Conservation (phyloP, 2,113 vertebrate species). For the Oryzias curvinotus region DNA sequence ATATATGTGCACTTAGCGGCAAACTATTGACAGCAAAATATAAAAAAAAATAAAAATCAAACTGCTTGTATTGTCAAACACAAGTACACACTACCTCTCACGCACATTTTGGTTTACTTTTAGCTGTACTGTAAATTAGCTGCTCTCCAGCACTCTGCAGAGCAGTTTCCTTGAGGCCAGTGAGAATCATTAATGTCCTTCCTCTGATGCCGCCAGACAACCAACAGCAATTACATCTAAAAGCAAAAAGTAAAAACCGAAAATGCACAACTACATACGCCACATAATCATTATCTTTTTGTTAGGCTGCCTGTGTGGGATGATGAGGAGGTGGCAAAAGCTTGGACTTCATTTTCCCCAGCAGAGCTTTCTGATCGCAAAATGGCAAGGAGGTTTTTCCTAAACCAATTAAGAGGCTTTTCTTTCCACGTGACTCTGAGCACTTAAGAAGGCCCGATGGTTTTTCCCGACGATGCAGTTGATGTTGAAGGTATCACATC, state of each 20-base stretch:
- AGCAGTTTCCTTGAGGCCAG: constrained; percentile 58
- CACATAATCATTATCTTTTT: constrained; percentile 71
- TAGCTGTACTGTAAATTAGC: constrained; percentile 57
- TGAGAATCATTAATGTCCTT: constrained; percentile 74
- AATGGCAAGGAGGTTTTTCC: constrained; percentile 72
- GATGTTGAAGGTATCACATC: constrained; percentile 11
- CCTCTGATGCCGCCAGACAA: constrained; percentile 69
- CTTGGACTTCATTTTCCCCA: constrained; percentile 65
- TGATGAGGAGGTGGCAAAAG: constrained; percentile 45
- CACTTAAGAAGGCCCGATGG: constrained; percentile 59
- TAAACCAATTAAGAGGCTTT: constrained; percentile 73
- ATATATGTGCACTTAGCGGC: constrained; percentile 16
- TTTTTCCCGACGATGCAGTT: constrained; percentile 52
- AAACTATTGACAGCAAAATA: constrained; percentile 34
- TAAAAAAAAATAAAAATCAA: constrained; percentile 49
- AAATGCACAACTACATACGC: constrained; percentile 65
- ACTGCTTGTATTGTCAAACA: constrained; percentile 41
- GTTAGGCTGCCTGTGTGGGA: constrained; percentile 43
- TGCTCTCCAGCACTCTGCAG: constrained; percentile 42
- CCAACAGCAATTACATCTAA: constrained; percentile 82
- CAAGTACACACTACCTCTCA: constrained; percentile 1
- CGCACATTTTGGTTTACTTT: constrained; percentile 11
- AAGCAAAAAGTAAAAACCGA: constrained; percentile 75
- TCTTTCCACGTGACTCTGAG: constrained; percentile 66
- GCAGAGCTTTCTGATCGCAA: constrained; percentile 71